Percentiles rank a stretch among this genome's conserved stretches.
Conservation (phyloP, 2,888 invertebrate genomes). For the Trissolcus japonicus region DNA sequence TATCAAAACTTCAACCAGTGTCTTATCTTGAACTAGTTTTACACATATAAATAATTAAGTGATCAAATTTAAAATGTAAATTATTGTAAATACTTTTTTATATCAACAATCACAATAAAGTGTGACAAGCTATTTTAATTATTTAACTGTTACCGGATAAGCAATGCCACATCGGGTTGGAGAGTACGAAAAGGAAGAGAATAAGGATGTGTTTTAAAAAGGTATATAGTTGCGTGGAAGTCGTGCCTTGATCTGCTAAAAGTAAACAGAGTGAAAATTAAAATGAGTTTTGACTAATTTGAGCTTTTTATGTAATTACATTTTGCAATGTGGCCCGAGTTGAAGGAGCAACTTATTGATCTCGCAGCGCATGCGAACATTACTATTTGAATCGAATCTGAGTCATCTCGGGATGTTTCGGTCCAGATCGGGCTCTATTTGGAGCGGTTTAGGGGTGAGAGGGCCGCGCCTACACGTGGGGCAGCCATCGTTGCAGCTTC, state of each 20-base stretch:
- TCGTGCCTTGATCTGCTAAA: not conserved
- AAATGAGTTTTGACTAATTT: no score
- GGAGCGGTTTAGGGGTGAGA: slow-evolving; percentile 57
- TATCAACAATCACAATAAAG: no score
- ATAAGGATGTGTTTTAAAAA: not conserved
- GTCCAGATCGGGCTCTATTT: slow-evolving; percentile 44
- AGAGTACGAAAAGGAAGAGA: no score
- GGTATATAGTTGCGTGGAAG: not conserved
- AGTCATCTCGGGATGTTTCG: slow-evolving; percentile 54
- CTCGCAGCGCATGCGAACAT: slow-evolving; percentile 56
- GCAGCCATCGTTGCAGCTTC: slow-evolving; percentile 45
- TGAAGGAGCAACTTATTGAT: slow-evolving; percentile 54
- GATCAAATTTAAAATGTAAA: no score
- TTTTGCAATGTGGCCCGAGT: slow-evolving; percentile 36
- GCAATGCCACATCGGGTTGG: no score
- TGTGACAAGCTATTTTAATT: no score
- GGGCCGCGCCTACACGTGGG: slow-evolving; percentile 65
- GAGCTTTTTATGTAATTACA: slow-evolving; percentile 26
- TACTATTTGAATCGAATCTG: slow-evolving; percentile 38
- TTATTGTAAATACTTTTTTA: no score
- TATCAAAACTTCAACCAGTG: no score
- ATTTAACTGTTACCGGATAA: no score
- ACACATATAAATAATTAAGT: no score
- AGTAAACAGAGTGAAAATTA: no score
- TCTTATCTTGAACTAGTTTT: no score